Percentiles rank a stretch among this genome's conserved stretches.
phyloP scores from a whole-genome alignment of 2,113 vertebrate species.

The Marmota flaviventris region DNA sequence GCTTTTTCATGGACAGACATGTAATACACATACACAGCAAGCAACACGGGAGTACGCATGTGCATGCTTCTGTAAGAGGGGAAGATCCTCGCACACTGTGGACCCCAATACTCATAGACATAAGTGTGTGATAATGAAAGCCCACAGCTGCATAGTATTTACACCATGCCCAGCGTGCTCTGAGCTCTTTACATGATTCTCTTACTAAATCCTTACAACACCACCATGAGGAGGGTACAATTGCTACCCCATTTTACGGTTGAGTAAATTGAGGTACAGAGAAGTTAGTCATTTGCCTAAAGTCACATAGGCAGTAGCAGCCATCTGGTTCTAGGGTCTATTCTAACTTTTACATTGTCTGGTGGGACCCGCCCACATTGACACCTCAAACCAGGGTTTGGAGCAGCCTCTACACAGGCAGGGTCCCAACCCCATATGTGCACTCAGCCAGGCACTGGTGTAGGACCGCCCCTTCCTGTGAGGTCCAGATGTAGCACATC shows the following conservation, averaged over 20 bases:
- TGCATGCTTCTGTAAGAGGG: too few species aligned
- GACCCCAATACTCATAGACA: neutral
- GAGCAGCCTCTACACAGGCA: neutral
- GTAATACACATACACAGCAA: neutral
- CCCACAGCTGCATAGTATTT: fast-evolving
- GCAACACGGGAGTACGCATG: neutral
- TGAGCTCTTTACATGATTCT: neutral
- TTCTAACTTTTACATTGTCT: neutral
- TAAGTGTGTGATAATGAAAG: fast-evolving
- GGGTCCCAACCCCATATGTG: fast-evolving
- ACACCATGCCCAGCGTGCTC: neutral
- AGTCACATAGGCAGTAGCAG: neutral
- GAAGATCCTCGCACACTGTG: neutral
- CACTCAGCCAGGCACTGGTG: neutral
- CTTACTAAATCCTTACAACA: neutral
- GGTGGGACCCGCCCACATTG: fast-evolving
- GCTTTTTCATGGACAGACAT: neutral
- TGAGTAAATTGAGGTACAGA: neutral
- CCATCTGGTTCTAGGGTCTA: neutral
- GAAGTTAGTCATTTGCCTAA: neutral
- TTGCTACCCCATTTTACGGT: neutral
- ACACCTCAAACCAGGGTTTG: fast-evolving
- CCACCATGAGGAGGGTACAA: neutral
- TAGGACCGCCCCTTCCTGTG: neutral
- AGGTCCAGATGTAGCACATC: neutral